Evolutionary conservation across 2,797 vertebrate species (phyloP).

Genomic region (Aulostomus chinensis): DNA sequence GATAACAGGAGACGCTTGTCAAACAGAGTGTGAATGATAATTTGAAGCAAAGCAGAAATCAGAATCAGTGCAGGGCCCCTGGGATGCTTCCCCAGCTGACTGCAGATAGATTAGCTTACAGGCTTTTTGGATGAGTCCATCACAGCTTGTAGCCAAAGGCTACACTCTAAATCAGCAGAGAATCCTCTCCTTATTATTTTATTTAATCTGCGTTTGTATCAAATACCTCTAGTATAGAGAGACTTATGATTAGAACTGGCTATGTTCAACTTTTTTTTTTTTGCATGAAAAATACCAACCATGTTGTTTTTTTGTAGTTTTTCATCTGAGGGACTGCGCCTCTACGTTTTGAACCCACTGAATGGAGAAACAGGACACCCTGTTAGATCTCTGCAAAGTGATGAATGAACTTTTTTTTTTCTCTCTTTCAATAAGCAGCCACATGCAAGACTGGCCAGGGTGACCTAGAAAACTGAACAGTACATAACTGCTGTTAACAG

Average conservation of each 20-base stretch:
- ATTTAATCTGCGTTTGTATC: too few relatives aligned
- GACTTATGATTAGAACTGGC: too few relatives aligned
- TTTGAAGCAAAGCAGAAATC: conserved; percentile 21
- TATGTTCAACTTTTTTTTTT: too few relatives aligned
- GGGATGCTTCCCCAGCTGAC: conserved; percentile 36
- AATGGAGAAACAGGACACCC: conserved; percentile 26
- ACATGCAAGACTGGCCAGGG: conserved; percentile 39
- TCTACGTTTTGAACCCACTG: conserved; percentile 42
- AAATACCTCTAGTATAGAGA: too few relatives aligned
- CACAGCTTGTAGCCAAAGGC: conserved; percentile 40
- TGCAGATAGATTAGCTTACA: conserved; percentile 44
- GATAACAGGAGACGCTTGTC: neutral
- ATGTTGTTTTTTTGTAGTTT: too few relatives aligned
- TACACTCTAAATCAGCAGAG: conserved; percentile 34
- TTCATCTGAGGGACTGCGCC: conserved; percentile 18
- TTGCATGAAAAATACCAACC: too few relatives aligned
- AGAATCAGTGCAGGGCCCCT: conserved; percentile 22
- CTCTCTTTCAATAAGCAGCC: conserved; percentile 18
- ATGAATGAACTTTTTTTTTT: conserved; percentile 12
- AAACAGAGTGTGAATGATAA: conserved; percentile 6
- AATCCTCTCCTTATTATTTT: conserved; percentile 14
- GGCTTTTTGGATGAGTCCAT: conserved; percentile 64
- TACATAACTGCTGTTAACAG: conserved; percentile 32
- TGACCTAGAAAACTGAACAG: conserved; percentile 56
- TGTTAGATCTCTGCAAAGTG: conserved; percentile 9